Evolutionary conservation across 1,140 invertebrate species (phyloP), one percentile per base, ranked within the genome.

Genomic region (Apis cerana): DNA sequence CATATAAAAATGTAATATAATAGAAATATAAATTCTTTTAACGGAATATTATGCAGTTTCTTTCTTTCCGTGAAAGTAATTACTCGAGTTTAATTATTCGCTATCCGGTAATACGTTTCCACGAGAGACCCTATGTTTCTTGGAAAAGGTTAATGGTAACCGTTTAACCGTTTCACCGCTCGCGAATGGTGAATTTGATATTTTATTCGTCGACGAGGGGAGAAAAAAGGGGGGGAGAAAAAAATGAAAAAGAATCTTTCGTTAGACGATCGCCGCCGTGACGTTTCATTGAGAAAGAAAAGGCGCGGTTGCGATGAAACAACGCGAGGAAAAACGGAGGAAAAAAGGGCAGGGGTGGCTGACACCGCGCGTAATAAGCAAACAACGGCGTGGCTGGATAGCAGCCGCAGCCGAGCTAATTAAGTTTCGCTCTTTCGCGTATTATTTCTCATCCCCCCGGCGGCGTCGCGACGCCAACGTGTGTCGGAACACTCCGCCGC

Each of bases 371-470:
- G 78, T 64, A 85, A 87, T 84, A 87, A 87, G 82, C 82, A 84
- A 84, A 87, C 85, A 84, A 80, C 62, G 75, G 21, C 54, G 77
- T 65, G 33, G 65, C 71, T 65, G 82, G 59, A 84, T 88, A 88
- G 33, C 33, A 43, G 33, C 67, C 43, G 61, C 43, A 65, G 54
- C 69, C 64, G 2, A 7, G 80, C 85, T 88, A 86, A 88, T 89
- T 89, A 86, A 86, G 87, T 88, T 89, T 88, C 58, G 78, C 78
- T 82, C 84, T 84, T 84, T 76, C 65, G 72, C 71, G 65, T 84
- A 77, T 81, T 88, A 79, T 87, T 81, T 75, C 71, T 69, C 69
- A 23, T 71, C 64, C 33, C 27, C n/a, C 59, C 10, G 17, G 50
- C 62, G 70, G 48, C 64, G 67, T 33, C 76, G 52, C 65, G 54